Percentiles rank a stretch among this genome's conserved stretches.
Conservation (phyloP, 2,797 vertebrate species). For the Pantherophis vulpinus region DNA sequence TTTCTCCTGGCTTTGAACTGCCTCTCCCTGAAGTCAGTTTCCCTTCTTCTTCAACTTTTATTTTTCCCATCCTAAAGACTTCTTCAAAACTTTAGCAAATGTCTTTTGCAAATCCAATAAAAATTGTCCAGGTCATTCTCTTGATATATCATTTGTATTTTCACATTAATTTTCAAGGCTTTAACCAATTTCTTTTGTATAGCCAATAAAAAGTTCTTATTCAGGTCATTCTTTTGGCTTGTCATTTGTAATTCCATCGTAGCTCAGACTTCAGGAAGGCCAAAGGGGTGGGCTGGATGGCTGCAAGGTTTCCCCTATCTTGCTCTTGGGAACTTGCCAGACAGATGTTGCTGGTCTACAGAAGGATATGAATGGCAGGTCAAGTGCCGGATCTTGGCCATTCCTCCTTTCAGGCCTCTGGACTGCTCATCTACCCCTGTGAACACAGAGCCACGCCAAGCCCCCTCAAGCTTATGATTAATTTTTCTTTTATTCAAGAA, state of each 20-base stretch:
- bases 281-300: not conserved
- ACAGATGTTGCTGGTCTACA: not conserved
- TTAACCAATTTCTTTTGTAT: not conserved
- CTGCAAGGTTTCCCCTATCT: not conserved
- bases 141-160: not conserved
- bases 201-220: not conserved
- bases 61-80: not conserved
- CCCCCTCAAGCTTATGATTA: not conserved
- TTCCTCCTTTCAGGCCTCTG: not conserved
- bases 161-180: not conserved
- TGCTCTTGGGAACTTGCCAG: not conserved
- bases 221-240: not conserved
- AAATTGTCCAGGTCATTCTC: not conserved
- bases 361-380: not conserved
- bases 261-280: not conserved
- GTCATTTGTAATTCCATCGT: not conserved
- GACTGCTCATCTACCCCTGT: not conserved
- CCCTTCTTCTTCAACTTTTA: not conserved
- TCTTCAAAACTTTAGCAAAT: not conserved
- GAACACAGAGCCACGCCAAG: not conserved
- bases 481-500: not conserved
- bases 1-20: not conserved
- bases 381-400: not conserved
- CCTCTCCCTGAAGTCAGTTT: not conserved
- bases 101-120: not conserved